Evolutionary conservation across 2,113 vertebrate genomes (phyloP).

Genomic region (Bufo bufo): DNA sequence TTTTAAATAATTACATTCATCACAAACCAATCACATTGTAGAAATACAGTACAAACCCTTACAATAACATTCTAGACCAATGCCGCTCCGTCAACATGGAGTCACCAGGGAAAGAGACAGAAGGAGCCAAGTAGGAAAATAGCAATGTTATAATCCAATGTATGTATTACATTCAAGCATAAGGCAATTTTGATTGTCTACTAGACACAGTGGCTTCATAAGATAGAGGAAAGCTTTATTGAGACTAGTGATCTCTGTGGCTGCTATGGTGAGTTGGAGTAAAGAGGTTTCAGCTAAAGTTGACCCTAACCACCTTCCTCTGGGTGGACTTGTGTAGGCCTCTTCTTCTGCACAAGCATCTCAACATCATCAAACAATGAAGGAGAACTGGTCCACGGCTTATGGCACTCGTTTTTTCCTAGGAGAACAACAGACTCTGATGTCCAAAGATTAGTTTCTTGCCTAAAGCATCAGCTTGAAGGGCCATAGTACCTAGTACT

Average conservation of each 20-base stretch:
- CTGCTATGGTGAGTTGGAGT: not conserved
- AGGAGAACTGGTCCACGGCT: no score
- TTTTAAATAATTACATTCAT: slow-evolving; percentile 25
- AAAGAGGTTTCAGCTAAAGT: no score
- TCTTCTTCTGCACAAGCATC: no score
- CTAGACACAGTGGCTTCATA: not conserved
- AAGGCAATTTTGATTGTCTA: not conserved
- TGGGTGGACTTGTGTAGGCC: no score
- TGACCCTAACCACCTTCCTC: no score
- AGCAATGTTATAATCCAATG: not conserved
- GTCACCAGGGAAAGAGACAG: not conserved
- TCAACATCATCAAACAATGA: no score
- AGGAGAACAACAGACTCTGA: no score
- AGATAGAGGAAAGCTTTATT: not conserved
- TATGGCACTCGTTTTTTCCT: no score
- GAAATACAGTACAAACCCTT: not conserved
- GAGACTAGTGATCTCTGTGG: no score
- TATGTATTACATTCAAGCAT: not conserved
- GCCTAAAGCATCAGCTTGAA: no score
- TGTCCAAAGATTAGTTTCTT: no score
- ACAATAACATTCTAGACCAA: not conserved
- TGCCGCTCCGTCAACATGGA: not conserved
- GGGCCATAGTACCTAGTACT: no score
- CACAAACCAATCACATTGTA: not conserved
- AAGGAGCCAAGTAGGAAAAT: not conserved